Base-by-base conservation (phyloP, 1,140 invertebrate species). In the Drosophila nebulosa region DNA sequence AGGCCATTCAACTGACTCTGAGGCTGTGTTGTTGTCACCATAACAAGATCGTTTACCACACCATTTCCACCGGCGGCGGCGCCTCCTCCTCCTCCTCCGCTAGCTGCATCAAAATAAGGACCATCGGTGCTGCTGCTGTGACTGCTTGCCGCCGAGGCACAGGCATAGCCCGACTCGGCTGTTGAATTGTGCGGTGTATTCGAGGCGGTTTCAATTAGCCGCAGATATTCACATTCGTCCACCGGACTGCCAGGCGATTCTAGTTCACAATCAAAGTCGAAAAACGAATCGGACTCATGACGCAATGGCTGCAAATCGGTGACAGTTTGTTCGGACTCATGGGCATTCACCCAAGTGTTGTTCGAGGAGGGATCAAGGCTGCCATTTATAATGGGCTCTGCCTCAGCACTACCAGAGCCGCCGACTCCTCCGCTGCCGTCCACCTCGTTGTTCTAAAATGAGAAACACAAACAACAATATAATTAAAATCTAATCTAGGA, bases 241-340 rank as follows among this genome's bases (percentile, higher is more conserved):
- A 93, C 93, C 0, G 95, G 95, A 75, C 95, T 96, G 14, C 93
- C 93, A 0, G 95, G 94, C 39, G 93, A 94, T 59, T 94, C 94
- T 64, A 93, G 92, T 66, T 94, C 94, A 22, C 94, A 90, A 81
- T 94, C 94, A 46, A 93, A 92, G 64, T 94, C 93, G 50, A 94
- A 92, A 59, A 93, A 94, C 42, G 93, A 92, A 69, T 93, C 94
- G 79, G 78, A 94, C 92, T 36, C 93, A 90, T 79, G 93, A 86
- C 57, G 91, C 77, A 83, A 90, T 61, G 91, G 92, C 91, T 79
- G 92, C 42, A 77, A 90, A 78, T 89, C 86, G 51, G 91, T 91
- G 14, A 91, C 90, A 50, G 84, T 79, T 70, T 86, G 84, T 64
- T 89, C 77, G 18, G 79, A 70, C 55, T 91, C 88, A 46, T 88